phyloP scores from a whole-genome alignment of 2,888 invertebrate species.

The Thecocarcelia acutangulata region DNA sequence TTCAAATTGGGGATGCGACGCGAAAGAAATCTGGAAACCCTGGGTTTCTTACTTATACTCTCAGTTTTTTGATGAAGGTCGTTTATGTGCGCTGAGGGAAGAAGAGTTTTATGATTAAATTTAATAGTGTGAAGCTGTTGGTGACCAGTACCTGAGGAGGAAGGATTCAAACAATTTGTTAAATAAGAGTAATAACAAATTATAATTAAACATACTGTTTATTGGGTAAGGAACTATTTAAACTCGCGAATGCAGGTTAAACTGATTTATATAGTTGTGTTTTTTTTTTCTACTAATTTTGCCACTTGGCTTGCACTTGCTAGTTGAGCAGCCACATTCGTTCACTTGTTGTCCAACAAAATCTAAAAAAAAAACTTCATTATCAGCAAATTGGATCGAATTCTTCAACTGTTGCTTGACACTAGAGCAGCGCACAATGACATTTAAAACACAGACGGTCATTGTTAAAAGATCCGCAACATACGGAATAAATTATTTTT shows the following conservation, averaged over 20 bases:
- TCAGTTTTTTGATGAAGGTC: slow-evolving; percentile 2
- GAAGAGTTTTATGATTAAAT: not conserved
- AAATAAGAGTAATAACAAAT: too few relatives aligned
- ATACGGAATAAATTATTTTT: slow-evolving; percentile 32
- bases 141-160: slow-evolving; percentile 38
- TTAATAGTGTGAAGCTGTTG: slow-evolving; percentile 22
- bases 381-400: slow-evolving; percentile 60
- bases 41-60: slow-evolving; percentile 5
- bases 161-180: slow-evolving; percentile 25
- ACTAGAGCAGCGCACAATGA: slow-evolving; percentile 44
- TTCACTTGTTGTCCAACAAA: slow-evolving; percentile 33
- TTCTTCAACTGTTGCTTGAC: slow-evolving; percentile 49
- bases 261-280: too few relatives aligned
- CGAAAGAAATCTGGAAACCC: too few relatives aligned
- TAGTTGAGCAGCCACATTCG: not conserved
- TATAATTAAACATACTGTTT: too few relatives aligned
- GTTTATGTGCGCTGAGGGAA: too few relatives aligned
- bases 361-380: slow-evolving; percentile 30
- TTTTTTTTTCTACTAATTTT: slow-evolving; percentile 4
- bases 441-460: slow-evolving; percentile 62
- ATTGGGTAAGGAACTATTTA: too few relatives aligned
- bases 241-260: too few relatives aligned
- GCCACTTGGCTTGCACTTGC: slow-evolving; percentile 35
- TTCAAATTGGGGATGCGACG: too few relatives aligned
- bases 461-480: slow-evolving; percentile 28